phyloP scores from a whole-genome alignment of 2,113 vertebrate genomes.

The Brachirus orientalis region DNA sequence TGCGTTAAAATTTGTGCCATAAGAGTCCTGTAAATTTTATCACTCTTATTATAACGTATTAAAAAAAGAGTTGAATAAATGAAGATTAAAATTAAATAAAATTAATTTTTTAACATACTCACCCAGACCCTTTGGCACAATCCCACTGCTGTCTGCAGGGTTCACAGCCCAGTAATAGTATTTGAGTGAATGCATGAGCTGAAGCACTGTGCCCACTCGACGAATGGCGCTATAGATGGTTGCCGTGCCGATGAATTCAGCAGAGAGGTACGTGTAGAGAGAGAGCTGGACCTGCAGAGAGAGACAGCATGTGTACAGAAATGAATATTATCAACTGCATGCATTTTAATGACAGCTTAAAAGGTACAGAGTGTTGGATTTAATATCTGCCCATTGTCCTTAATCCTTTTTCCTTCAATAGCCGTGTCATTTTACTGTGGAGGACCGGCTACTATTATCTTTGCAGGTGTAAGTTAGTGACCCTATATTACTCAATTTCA shows the following conservation, averaged over 20 bases:
- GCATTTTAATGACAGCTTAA: neutral
- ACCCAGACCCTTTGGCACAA: conserved; percentile 92
- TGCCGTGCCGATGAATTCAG: conserved; percentile 96
- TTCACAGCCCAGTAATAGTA: conserved; percentile 97
- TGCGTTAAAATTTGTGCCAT: no score
- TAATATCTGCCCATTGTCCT: no score
- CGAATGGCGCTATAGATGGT: conserved; percentile 95
- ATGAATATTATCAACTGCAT: conserved; percentile 6
- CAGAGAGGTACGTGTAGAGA: conserved; percentile 94
- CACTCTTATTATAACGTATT: no score
- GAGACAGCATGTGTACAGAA: conserved; percentile 15
- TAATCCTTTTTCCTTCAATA: no score
- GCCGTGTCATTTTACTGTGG: no score
- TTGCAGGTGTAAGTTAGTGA: conserved; percentile 34
- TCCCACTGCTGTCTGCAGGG: conserved; percentile 89
- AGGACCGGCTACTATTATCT: conserved; percentile 24
- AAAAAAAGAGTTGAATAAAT: no score
- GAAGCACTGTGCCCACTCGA: conserved; percentile 94
- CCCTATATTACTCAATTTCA: conserved; percentile 38
- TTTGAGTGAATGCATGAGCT: conserved; percentile 95
- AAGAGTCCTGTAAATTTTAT: no score
- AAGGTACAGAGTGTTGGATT: no score
- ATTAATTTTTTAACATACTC: conserved; percentile 61
- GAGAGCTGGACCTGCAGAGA: conserved; percentile 90
- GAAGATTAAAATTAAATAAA: no score